Conservation (phyloP, 1,140 invertebrate genomes). For the Aethina tumida region DNA sequence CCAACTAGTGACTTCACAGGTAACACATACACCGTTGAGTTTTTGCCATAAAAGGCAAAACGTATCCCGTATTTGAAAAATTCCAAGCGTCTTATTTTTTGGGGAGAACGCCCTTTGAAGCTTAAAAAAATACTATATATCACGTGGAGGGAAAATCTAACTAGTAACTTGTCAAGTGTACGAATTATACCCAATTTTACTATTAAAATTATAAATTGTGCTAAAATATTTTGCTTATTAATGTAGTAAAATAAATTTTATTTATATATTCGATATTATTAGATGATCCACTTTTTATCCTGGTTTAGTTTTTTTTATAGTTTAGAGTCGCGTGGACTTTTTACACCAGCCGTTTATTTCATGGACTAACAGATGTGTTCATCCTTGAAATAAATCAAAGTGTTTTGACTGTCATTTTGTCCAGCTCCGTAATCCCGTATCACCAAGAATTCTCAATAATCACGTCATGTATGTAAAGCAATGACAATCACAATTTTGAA, state of each 20-base stretch:
- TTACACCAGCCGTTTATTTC: too few species aligned
- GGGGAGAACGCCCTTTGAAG: constrained; percentile 18
- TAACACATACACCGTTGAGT: constrained; percentile 27
- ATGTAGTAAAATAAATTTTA: constrained; percentile 16
- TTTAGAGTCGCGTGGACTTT: too few species aligned
- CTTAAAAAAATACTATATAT: constrained; percentile 30
- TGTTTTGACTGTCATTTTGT: too few species aligned
- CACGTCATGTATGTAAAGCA: constrained; percentile 19
- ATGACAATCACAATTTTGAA: constrained; percentile 16
- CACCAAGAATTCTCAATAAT: too few species aligned
- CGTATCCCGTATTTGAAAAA: constrained; percentile 20
- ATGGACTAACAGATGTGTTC: too few species aligned
- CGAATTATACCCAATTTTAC: constrained; percentile 12
- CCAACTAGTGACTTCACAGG: constrained; percentile 20
- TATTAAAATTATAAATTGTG: constrained; percentile 16
- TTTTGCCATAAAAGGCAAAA: constrained; percentile 16
- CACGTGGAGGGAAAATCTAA: constrained; percentile 26
- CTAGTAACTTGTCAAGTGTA: constrained; percentile 18
- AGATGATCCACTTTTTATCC: too few species aligned
- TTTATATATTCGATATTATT: too few species aligned
- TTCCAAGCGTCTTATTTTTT: constrained; percentile 14
- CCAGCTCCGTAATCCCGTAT: too few species aligned
- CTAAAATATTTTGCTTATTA: constrained; percentile 13
- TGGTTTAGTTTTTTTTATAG: too few species aligned
- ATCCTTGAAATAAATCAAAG: too few species aligned